Evolutionary conservation across 2,797 vertebrate genomes (phyloP).

Genomic region (Spinibarbus caldwelli): DNA sequence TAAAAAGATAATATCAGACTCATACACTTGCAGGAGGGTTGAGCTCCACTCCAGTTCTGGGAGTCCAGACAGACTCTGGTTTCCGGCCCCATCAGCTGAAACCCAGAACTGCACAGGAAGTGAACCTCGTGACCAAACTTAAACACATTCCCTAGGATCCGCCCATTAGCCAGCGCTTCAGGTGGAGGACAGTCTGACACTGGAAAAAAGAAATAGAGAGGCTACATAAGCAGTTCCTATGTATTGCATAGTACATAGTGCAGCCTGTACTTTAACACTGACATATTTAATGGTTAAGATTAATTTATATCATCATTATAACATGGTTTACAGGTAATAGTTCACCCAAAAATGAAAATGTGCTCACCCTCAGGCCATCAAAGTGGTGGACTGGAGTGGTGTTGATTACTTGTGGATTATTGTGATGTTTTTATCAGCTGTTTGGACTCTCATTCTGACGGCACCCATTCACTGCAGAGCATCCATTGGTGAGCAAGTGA

Average conservation of each 20-base stretch:
- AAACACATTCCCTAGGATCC: slow-evolving; percentile 77
- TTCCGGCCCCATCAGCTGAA: slow-evolving; percentile 80
- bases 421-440: not conserved
- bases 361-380: not conserved
- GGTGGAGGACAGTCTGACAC: slow-evolving; percentile 77
- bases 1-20: not conserved
- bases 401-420: not conserved
- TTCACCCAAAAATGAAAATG: not conserved
- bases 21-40: slow-evolving; percentile 82
- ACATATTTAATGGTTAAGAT: not conserved
- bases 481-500: not conserved
- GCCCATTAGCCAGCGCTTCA: slow-evolving; percentile 72
- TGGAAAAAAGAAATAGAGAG: not conserved
- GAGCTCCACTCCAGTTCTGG: slow-evolving; percentile 82
- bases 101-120: slow-evolving; percentile 80
- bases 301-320: not conserved
- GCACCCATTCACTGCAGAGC: not conserved
- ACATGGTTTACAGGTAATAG: not conserved
- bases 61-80: slow-evolving; percentile 79
- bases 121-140: slow-evolving; percentile 82
- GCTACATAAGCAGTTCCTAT: not conserved
- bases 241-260: not conserved
- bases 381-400: not conserved
- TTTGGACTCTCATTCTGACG: not conserved
- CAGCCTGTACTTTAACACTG: not conserved